A percentile compares a stretch with the other conserved stretches of the same genome.
phyloP scores from a whole-genome alignment of 2,888 invertebrate species.

The Agrotis segetum region DNA sequence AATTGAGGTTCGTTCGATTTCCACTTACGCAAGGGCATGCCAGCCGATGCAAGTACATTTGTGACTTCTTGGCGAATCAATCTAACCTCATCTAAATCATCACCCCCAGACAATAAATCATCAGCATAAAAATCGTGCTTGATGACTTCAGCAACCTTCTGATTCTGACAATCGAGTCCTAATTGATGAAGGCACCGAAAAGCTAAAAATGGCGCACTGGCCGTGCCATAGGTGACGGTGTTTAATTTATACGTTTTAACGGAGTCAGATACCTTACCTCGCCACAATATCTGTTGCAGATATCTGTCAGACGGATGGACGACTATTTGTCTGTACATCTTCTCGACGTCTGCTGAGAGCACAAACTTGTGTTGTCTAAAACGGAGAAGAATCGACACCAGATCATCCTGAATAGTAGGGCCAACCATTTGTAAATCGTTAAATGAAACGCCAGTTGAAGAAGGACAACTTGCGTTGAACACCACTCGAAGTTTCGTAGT shows the following conservation, averaged over 20 bases:
- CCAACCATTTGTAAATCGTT: constrained; percentile 1
- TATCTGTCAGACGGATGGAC: constrained; percentile 10
- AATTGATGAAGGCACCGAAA: constrained; percentile 4
- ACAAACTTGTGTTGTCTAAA: constrained; percentile 1
- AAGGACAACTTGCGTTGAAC: neutral
- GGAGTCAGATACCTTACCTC: neutral
- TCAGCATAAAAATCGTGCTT: too few relatives aligned
- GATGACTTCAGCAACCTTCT: neutral
- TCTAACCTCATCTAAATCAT: too few relatives aligned
- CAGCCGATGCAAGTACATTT: neutral
- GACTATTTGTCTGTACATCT: neutral
- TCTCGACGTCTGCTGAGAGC: neutral
- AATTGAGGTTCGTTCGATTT: neutral
- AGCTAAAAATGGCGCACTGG: constrained; percentile 4
- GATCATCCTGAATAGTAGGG: neutral
- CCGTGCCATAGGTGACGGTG: neutral
- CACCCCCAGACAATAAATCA: too few relatives aligned
- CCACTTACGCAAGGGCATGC: constrained; percentile 1
- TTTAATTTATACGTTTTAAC: neutral
- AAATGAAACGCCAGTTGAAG: neutral
- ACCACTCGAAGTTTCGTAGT: too few relatives aligned
- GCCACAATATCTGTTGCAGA: neutral
- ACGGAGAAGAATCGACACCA: neutral
- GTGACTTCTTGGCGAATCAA: neutral
- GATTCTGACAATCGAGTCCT: neutral